phyloP scores from a whole-genome alignment of 2,797 vertebrate genomes.

The Onychomys arenicola region DNA sequence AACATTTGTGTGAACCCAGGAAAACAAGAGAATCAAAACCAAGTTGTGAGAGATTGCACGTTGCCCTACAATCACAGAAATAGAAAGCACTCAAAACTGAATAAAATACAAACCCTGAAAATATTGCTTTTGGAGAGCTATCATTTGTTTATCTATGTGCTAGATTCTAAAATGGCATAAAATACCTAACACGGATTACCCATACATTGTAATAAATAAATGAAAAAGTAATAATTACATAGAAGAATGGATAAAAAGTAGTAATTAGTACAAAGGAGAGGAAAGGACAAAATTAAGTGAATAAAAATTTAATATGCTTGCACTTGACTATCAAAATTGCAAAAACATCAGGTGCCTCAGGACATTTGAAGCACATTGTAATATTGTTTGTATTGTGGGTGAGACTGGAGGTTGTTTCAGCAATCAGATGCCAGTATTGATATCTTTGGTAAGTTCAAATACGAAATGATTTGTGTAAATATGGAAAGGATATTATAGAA shows the following conservation, averaged over 20 bases:
- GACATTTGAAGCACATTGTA: neutral
- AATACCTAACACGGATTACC: neutral
- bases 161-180: neutral
- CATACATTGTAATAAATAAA: neutral
- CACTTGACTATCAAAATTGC: neutral
- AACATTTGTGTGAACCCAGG: neutral
- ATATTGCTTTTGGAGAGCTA: neutral
- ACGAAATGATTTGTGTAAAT: slow-evolving; percentile 1
- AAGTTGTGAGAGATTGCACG: neutral
- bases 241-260: neutral
- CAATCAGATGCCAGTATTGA: neutral
- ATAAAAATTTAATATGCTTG: neutral
- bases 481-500: neutral
- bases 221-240: too few relatives aligned
- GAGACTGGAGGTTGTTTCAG: neutral
- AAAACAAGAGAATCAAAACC: neutral
- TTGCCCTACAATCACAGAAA: neutral
- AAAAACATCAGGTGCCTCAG: neutral
- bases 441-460: neutral
- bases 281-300: neutral
- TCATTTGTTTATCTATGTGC: neutral
- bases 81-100: neutral
- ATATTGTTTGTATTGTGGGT: neutral
- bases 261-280: neutral
- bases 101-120: neutral